Evolutionary conservation across 2,888 invertebrate genomes (phyloP).

Genomic region (Papilio demoleus): DNA sequence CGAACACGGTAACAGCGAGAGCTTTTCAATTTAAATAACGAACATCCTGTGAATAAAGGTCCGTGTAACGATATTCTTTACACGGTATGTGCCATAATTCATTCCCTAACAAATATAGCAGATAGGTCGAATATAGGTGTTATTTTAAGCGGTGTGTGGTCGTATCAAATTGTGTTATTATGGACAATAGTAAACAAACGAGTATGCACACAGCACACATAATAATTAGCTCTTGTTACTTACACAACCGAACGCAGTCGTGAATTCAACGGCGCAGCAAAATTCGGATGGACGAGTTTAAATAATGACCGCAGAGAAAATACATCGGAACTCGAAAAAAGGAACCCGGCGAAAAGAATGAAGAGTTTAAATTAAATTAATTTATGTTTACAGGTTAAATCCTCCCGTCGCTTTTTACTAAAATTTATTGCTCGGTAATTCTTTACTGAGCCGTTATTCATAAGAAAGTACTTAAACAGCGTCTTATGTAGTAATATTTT

Average conservation of each 20-base stretch:
- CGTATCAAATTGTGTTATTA: conserved; percentile 24
- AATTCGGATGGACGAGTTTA: conserved; percentile 58
- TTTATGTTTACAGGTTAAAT: conserved; percentile 36
- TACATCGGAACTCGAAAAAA: conserved; percentile 43
- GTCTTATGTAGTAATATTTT: conserved; percentile 20
- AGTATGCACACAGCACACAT: conserved; percentile 62
- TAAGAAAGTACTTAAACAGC: conserved; percentile 6
- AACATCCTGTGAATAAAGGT: conserved; percentile 25
- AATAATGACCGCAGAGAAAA: conserved; percentile 55
- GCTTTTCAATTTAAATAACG: conserved; percentile 26
- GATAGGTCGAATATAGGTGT: neutral
- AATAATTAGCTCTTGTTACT: conserved; percentile 68
- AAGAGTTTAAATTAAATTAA: conserved; percentile 37
- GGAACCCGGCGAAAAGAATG: conserved; percentile 49
- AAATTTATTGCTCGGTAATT: conserved; percentile 29
- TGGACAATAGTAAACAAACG: conserved; percentile 50
- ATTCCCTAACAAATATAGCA: conserved; percentile 19
- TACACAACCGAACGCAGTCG: conserved; percentile 55
- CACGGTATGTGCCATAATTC: conserved; percentile 1
- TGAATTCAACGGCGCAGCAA: conserved; percentile 53
- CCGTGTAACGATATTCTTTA: conserved; percentile 24
- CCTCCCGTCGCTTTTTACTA: conserved; percentile 8
- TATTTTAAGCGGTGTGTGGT: conserved; percentile 10
- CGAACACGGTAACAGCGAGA: conserved; percentile 43
- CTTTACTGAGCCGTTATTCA: conserved; percentile 8